Percentiles rank a stretch among this genome's conserved stretches.
phyloP scores from a whole-genome alignment of 2,888 invertebrate genomes.

The Caenorhabditis doughertyi region DNA sequence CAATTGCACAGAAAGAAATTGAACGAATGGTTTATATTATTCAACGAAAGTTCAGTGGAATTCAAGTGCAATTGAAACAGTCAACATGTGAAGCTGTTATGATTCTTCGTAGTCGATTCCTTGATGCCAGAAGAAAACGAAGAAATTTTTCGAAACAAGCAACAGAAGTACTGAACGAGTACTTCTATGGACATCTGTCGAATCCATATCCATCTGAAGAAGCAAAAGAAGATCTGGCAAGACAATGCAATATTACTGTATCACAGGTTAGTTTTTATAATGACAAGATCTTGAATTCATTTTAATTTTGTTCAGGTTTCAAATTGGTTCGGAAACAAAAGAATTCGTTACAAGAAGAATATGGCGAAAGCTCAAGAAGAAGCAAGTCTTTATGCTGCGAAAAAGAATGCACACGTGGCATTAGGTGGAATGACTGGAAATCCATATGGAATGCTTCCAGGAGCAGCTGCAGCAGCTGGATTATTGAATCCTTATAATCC shows the following conservation, averaged over 20 bases:
- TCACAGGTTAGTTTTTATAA: too few relatives aligned
- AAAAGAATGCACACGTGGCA: slow-evolving; percentile 88
- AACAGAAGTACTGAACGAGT: slow-evolving; percentile 98
- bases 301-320: too few relatives aligned
- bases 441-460: slow-evolving; percentile 68
- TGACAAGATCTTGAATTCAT: too few relatives aligned
- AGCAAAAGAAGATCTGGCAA: slow-evolving; percentile 98
- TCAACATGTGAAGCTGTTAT: slow-evolving; percentile 99
- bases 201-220: slow-evolving; percentile 99
- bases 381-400: slow-evolving; percentile 98
- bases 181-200: slow-evolving; percentile 99
- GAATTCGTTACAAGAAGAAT: slow-evolving; percentile 99
- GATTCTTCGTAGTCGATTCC: slow-evolving; percentile 90
- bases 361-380: slow-evolving; percentile 99
- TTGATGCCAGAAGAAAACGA: slow-evolving; percentile 87
- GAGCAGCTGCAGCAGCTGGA: slow-evolving; percentile 55
- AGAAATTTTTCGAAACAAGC: slow-evolving; percentile 99
- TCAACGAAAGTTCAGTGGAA: slow-evolving; percentile 90
- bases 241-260: slow-evolving; percentile 98
- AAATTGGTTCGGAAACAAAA: slow-evolving; percentile 99
- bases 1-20: slow-evolving; percentile 87
- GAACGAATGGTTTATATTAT: slow-evolving; percentile 99
- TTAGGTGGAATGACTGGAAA: slow-evolving; percentile 67
- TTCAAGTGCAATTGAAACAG: slow-evolving; percentile 93
- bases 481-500: slow-evolving; percentile 72